Percentiles rank a stretch among this genome's conserved stretches.
These are phyloP conservation scores for Lanistes nyassanus DNA, from an alignment of 1,140 invertebrate genomes.

Conservation along the genomic window DNA sequence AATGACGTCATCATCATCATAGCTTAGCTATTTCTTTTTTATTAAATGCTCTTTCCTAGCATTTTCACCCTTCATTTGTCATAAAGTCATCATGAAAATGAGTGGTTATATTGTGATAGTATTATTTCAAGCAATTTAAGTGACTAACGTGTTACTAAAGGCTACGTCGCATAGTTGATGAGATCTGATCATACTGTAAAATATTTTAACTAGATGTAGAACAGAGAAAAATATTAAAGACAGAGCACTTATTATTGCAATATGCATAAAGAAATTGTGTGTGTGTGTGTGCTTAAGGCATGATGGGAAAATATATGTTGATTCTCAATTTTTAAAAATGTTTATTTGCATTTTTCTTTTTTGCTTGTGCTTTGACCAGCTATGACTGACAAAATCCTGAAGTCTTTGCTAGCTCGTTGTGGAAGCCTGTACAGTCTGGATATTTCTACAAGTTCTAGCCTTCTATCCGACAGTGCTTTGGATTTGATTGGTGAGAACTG, in stretches of 20 bases:
- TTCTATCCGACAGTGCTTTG: not conserved
- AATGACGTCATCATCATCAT: too few species aligned
- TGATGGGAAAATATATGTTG: not conserved
- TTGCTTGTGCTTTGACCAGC: not conserved
- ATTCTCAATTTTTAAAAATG: not conserved
- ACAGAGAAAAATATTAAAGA: not conserved
- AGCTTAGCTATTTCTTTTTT: too few species aligned
- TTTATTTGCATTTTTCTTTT: not conserved
- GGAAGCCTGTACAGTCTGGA: not conserved
- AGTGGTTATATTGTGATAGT: too few species aligned
- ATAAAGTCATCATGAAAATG: too few species aligned
- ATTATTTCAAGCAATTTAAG: too few species aligned
- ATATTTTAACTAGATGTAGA: not conserved
- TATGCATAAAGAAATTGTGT: not conserved
- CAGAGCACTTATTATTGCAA: not conserved
- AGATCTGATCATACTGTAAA: not conserved
- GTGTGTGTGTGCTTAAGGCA: not conserved
- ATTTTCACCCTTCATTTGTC: too few species aligned
- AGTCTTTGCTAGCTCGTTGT: constrained; percentile 10
- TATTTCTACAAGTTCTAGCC: not conserved
- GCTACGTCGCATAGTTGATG: too few species aligned
- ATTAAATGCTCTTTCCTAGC: too few species aligned
- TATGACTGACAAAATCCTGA: constrained; percentile 6
- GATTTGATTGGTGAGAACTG: constrained; percentile 3
- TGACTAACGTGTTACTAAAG: too few species aligned